Evolutionary conservation across 2,113 vertebrate genomes (phyloP).

Genomic region (Microtus oregoni): DNA sequence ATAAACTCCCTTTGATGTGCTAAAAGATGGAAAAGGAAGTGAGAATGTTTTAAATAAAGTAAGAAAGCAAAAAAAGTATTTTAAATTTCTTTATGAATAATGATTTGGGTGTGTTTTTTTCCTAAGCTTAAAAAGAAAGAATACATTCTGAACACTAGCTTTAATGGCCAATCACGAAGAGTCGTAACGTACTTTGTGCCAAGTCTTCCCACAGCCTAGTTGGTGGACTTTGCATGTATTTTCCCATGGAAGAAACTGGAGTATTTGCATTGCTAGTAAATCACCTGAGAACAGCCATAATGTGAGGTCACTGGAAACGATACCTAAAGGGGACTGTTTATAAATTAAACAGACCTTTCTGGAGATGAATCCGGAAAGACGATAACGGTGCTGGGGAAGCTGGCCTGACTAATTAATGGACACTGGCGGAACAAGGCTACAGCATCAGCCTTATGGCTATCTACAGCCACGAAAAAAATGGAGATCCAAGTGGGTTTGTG

Average conservation of each 20-base stretch:
- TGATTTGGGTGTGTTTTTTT: not conserved
- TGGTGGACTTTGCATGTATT: not conserved
- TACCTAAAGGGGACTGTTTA: constrained; percentile 25
- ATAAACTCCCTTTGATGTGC: constrained; percentile 39
- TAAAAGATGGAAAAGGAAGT: constrained; percentile 40
- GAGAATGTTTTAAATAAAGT: constrained; percentile 50
- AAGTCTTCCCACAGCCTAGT: not conserved
- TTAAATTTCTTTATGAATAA: constrained; percentile 21
- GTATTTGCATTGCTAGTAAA: not conserved
- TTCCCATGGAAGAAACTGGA: not conserved
- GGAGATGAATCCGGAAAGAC: constrained; percentile 67
- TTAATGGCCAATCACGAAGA: not conserved
- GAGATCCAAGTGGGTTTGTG: no score
- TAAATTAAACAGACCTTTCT: constrained; percentile 42
- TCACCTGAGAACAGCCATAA: constrained; percentile 18
- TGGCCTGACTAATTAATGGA: constrained; percentile 39
- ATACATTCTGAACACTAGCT: constrained; percentile 18
- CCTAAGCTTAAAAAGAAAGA: not conserved
- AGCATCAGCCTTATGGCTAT: not conserved
- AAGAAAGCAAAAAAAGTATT: constrained; percentile 9
- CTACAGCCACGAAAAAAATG: not conserved
- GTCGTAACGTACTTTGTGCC: not conserved
- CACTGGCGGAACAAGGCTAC: not conserved
- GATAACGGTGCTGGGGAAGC: constrained; percentile 60
- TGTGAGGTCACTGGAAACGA: not conserved